Percentiles rank a stretch among this genome's conserved stretches.
These are phyloP conservation scores for Plectrocnemia conspersa DNA, from an alignment of 1,140 invertebrate species.

Conservation along the genomic window DNA sequence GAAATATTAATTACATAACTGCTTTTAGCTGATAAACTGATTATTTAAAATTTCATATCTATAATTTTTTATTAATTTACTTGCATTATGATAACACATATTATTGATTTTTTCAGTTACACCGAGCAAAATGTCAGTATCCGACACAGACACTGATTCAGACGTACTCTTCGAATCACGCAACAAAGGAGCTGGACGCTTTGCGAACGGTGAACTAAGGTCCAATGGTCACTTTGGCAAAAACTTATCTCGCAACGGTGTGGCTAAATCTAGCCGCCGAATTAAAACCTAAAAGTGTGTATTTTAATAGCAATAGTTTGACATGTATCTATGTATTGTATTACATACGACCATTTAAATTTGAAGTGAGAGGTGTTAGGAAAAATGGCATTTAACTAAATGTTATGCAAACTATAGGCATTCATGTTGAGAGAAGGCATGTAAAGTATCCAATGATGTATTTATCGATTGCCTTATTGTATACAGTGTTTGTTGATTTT, in stretches of 20 bases:
- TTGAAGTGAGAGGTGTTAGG: too few relatives aligned
- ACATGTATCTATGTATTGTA: too few relatives aligned
- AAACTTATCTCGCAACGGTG: slow-evolving; percentile 51
- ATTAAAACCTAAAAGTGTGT: slow-evolving; percentile 53
- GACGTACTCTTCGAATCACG: slow-evolving; percentile 66
- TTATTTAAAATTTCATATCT: background rate
- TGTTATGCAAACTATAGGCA: too few relatives aligned
- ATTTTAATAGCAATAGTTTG: too few relatives aligned
- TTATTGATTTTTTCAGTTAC: slow-evolving; percentile 43
- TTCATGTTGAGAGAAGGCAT: too few relatives aligned
- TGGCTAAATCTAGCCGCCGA: slow-evolving; percentile 51
- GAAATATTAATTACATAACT: background rate
- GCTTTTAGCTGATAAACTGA: background rate
- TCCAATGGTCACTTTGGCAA: slow-evolving; percentile 37
- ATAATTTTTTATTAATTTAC: background rate
- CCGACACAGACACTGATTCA: slow-evolving; percentile 71
- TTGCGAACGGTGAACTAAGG: slow-evolving; percentile 50
- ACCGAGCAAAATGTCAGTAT: slow-evolving; percentile 57
- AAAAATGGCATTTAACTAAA: too few relatives aligned
- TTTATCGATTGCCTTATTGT: too few relatives aligned
- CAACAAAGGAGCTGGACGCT: slow-evolving; percentile 47
- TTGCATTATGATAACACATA: slow-evolving; percentile 5
- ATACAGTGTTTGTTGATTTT: too few relatives aligned
- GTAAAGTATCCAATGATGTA: too few relatives aligned
- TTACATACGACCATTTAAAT: too few relatives aligned